phyloP scores from a whole-genome alignment of 2,888 invertebrate species.

The Calameuta filiformis region DNA sequence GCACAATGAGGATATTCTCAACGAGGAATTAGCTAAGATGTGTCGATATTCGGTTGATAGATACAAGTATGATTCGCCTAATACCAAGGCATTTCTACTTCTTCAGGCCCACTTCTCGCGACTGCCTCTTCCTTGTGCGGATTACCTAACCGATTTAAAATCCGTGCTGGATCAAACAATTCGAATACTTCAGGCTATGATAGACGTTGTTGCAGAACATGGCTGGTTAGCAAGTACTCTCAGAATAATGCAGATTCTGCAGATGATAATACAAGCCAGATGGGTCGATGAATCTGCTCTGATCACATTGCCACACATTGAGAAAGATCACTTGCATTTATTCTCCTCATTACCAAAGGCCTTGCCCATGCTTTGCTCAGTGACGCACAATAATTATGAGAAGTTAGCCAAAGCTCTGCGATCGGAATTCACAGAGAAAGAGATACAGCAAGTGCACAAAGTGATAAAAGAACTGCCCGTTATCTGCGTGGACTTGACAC shows the following conservation, averaged over 20 bases:
- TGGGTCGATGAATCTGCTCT: slow-evolving; percentile 85
- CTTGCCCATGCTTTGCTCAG: slow-evolving; percentile 73
- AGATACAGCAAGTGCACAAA: slow-evolving; percentile 73
- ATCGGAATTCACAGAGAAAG: slow-evolving; percentile 74
- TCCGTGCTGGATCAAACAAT: slow-evolving; percentile 96
- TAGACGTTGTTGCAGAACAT: slow-evolving; percentile 90
- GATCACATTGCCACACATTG: slow-evolving; percentile 81
- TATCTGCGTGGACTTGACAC: slow-evolving; percentile 44
- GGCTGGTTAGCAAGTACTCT: slow-evolving; percentile 90
- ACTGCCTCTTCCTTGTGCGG: slow-evolving; percentile 85
- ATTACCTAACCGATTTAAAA: slow-evolving; percentile 96
- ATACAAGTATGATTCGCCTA: slow-evolving; percentile 86
- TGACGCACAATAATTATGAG: slow-evolving; percentile 71
- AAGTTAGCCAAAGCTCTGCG: slow-evolving; percentile 72
- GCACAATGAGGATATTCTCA: slow-evolving; percentile 95
- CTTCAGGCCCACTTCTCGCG: slow-evolving; percentile 95
- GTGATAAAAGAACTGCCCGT: slow-evolving; percentile 59
- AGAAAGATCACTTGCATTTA: slow-evolving; percentile 72
- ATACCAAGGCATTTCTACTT: slow-evolving; percentile 93
- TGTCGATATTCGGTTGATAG: slow-evolving; percentile 80
- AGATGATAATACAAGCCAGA: slow-evolving; percentile 91
- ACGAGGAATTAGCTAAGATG: slow-evolving; percentile 86
- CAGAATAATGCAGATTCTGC: slow-evolving; percentile 82
- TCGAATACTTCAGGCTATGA: slow-evolving; percentile 95
- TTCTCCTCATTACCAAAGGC: slow-evolving; percentile 63